These are phyloP conservation scores for Orientallactaga bullata DNA, from an alignment of 2,113 vertebrate species.

Conservation along the genomic window DNA sequence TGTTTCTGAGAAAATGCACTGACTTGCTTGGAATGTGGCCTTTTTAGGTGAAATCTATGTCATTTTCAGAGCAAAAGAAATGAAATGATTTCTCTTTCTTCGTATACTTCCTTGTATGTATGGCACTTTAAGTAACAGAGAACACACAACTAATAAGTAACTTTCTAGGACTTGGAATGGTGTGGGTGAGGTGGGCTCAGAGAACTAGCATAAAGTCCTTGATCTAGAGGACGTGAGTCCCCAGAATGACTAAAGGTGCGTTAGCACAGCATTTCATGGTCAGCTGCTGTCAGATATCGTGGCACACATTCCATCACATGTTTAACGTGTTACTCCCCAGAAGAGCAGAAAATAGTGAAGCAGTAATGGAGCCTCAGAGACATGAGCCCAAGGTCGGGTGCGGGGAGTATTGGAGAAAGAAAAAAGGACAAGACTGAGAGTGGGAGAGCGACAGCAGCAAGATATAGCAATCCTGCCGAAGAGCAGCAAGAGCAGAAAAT, in stretches of 20 bases:
- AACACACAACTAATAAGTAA: background rate
- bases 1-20: constrained; percentile 23
- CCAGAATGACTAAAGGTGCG: background rate
- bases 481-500: constrained; percentile 3
- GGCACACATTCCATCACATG: background rate
- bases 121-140: background rate
- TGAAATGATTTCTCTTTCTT: background rate
- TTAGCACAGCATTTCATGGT: background rate
- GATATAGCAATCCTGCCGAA: background rate
- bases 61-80: constrained; percentile 46
- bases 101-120: background rate
- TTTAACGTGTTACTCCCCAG: background rate
- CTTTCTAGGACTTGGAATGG: background rate
- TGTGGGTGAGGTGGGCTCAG: background rate
- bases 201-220: background rate
- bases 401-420: background rate
- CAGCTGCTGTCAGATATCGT: background rate
- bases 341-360: constrained; percentile 27
- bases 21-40: background rate
- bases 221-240: background rate
- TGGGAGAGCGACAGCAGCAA: constrained; percentile 43
- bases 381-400: background rate
- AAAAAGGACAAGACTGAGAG: constrained; percentile 18
- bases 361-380: background rate
- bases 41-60: constrained; percentile 12